These are phyloP conservation scores for Lepilemur septentrionalis DNA, from an alignment of 2,797 vertebrate species.

Conservation along the genomic window DNA sequence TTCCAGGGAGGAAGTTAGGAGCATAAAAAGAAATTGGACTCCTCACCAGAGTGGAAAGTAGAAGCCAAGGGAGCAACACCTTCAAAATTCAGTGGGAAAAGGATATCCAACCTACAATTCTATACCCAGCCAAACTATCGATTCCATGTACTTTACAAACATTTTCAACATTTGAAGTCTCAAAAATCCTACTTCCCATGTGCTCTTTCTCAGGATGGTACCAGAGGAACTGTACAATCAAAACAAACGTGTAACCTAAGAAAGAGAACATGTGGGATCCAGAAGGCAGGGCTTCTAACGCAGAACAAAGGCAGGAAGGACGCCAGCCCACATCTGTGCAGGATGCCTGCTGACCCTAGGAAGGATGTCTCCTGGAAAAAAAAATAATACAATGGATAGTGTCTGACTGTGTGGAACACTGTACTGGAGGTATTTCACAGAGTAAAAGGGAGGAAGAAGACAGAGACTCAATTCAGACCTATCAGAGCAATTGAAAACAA, in stretches of 20 bases:
- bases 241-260: not conserved
- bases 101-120: not conserved
- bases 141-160: not conserved
- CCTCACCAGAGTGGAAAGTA: not conserved
- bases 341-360: not conserved
- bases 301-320: not conserved
- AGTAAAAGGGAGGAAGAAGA: not conserved
- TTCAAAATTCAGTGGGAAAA: not conserved
- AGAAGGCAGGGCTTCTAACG: not conserved
- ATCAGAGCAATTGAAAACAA: not conserved
- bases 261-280: not conserved
- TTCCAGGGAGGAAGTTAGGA: not conserved
- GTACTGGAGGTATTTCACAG: not conserved
- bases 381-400: not conserved
- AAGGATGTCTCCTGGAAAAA: too few relatives aligned
- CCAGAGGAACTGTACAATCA: not conserved
- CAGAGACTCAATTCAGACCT: not conserved
- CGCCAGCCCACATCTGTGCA: too few relatives aligned
- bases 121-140: not conserved
- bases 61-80: not conserved
- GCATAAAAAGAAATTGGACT: not conserved
- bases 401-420: not conserved
- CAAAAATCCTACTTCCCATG: not conserved
- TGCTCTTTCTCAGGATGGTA: not conserved
- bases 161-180: not conserved